phyloP scores from a whole-genome alignment of 2,888 invertebrate species.

The Catotricha subobsoleta region DNA sequence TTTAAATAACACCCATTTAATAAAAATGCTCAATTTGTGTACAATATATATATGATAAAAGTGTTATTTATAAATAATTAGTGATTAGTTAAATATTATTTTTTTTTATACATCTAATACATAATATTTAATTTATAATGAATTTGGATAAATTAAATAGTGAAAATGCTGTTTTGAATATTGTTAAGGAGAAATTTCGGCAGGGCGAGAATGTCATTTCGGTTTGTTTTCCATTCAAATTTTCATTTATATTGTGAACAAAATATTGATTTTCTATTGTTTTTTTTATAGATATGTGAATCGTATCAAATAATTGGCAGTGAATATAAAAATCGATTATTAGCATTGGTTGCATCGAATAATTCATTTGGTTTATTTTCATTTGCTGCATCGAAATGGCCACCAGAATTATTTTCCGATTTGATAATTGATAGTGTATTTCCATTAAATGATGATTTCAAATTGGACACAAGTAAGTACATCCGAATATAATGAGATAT shows the following conservation, averaged over 20 bases:
- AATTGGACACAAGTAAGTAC: conserved; percentile 37
- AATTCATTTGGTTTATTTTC: conserved; percentile 26
- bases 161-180: conserved; percentile 6
- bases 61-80: no score
- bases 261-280: conserved; percentile 1
- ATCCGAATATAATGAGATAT: background rate
- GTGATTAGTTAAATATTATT: no score
- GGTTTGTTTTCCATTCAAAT: conserved; percentile 16
- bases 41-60: no score
- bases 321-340: conserved; percentile 22
- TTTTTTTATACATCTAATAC: no score
- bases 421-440: conserved; percentile 63
- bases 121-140: no score
- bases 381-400: conserved; percentile 25
- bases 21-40: no score
- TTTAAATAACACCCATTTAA: no score
- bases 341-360: conserved; percentile 22
- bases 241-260: background rate
- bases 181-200: conserved; percentile 26
- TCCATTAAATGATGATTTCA: conserved; percentile 62
- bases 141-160: conserved; percentile 1
- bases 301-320: conserved; percentile 26
- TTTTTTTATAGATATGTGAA: conserved; percentile 21
- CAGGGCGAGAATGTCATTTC: conserved; percentile 22
- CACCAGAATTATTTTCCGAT: conserved; percentile 56